phyloP scores from a whole-genome alignment of 2,113 vertebrate genomes.

The Alligator mississippiensis region DNA sequence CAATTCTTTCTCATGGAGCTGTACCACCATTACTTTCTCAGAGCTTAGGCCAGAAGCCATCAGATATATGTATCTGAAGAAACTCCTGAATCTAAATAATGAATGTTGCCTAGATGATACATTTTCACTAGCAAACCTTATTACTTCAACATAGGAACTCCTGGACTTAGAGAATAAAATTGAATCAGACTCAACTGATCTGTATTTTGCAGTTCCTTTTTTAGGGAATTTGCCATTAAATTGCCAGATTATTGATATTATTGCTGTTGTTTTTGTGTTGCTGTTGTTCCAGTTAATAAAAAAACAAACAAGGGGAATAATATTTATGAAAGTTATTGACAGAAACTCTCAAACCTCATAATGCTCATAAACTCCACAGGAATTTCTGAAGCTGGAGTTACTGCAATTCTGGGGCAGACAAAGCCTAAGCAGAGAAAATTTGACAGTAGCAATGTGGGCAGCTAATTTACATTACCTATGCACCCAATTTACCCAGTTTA shows the following conservation, averaged over 20 bases:
- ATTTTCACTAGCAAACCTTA: neutral
- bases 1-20: neutral
- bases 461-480: neutral
- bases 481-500: neutral
- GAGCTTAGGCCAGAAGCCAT: neutral
- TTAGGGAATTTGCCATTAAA: neutral
- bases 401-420: accelerated
- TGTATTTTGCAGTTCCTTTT: neutral
- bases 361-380: neutral
- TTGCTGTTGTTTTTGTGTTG: no score
- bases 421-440: neutral
- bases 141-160: neutral
- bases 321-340: neutral
- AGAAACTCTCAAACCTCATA: neutral
- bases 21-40: neutral
- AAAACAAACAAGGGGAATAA: accelerated
- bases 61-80: neutral
- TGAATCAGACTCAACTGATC: neutral
- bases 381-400: neutral
- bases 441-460: neutral
- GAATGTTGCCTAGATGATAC: neutral
- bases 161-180: neutral
- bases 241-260: neutral
- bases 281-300: neutral
- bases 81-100: neutral